Conservation (phyloP, 2,888 invertebrate species). For the Scaptomyza flava region DNA sequence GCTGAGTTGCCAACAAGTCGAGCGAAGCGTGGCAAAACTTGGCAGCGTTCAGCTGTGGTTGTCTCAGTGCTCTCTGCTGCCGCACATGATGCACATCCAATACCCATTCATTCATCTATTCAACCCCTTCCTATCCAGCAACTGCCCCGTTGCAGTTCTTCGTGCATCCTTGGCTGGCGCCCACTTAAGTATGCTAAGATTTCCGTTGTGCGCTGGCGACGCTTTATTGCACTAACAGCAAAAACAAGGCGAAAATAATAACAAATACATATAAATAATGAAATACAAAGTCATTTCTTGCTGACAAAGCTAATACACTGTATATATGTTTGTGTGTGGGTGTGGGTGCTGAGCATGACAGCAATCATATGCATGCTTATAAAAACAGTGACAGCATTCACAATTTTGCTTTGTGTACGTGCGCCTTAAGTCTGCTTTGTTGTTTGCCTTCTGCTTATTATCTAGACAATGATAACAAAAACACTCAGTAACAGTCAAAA, state of each 20-base stretch:
- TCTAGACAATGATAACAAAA: constrained; percentile 50
- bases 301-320: constrained; percentile 42
- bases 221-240: constrained; percentile 56
- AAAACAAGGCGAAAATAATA: constrained; percentile 34
- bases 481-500: constrained; percentile 17
- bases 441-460: constrained; percentile 47
- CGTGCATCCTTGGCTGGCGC: constrained; percentile 55
- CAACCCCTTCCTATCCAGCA: neutral
- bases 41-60: constrained; percentile 44
- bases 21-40: constrained; percentile 39
- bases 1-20: constrained; percentile 59
- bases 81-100: constrained; percentile 41
- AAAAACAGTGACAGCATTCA: constrained; percentile 1
- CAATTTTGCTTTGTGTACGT: neutral
- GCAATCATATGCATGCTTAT: constrained; percentile 23
- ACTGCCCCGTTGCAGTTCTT: neutral
- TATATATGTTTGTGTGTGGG: constrained; percentile 1
- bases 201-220: constrained; percentile 64
- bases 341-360: constrained; percentile 9
- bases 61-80: constrained; percentile 39
- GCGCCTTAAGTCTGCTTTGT: constrained; percentile 7
- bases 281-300: constrained; percentile 66
- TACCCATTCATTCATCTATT: neutral
- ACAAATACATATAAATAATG: constrained; percentile 77
- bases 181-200: constrained; percentile 75